phyloP scores from a whole-genome alignment of 2,797 vertebrate genomes.

The Megaceryle alcyon region DNA sequence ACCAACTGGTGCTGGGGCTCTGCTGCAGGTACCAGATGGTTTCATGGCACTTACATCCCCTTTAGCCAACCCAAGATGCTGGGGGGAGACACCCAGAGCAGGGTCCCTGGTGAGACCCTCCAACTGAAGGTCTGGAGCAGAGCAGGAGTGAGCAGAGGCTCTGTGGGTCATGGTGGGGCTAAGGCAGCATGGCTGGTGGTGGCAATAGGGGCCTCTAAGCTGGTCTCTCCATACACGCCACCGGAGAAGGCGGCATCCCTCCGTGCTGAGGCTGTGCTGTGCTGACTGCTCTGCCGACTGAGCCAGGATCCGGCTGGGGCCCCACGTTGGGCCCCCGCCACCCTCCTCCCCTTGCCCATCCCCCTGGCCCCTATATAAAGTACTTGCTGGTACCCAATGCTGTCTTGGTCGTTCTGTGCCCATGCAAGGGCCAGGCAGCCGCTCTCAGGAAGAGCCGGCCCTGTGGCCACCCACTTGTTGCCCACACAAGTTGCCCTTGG shows the following conservation, averaged over 20 bases:
- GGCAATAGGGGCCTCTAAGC: not conserved
- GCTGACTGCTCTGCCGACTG: slow-evolving; percentile 48
- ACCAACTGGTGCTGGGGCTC: fast-evolving
- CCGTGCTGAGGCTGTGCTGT: slow-evolving; percentile 46
- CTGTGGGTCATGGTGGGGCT: not conserved
- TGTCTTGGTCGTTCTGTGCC: slow-evolving; percentile 64
- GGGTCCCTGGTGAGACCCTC: not conserved
- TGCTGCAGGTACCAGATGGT: fast-evolving
- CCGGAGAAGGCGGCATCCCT: slow-evolving; percentile 18
- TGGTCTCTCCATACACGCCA: not conserved
- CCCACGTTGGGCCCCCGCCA: fast-evolving
- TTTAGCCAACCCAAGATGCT: not conserved
- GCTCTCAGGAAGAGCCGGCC: fast-evolving
- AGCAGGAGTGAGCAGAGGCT: fast-evolving
- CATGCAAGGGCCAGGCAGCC: not conserved
- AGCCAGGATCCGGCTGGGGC: not conserved
- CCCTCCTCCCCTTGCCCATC: not conserved
- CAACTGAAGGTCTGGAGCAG: fast-evolving
- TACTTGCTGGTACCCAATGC: slow-evolving; percentile 21
- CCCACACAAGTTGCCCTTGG: not conserved
- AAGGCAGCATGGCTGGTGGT: not conserved
- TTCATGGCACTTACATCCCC: fast-evolving
- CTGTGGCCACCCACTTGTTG: not conserved
- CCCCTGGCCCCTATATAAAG: slow-evolving; percentile 11
- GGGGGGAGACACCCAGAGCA: not conserved